Percentiles rank a stretch among this genome's conserved stretches.
phyloP scores from a whole-genome alignment of 2,113 vertebrate species.

The Zapus hudsonius region DNA sequence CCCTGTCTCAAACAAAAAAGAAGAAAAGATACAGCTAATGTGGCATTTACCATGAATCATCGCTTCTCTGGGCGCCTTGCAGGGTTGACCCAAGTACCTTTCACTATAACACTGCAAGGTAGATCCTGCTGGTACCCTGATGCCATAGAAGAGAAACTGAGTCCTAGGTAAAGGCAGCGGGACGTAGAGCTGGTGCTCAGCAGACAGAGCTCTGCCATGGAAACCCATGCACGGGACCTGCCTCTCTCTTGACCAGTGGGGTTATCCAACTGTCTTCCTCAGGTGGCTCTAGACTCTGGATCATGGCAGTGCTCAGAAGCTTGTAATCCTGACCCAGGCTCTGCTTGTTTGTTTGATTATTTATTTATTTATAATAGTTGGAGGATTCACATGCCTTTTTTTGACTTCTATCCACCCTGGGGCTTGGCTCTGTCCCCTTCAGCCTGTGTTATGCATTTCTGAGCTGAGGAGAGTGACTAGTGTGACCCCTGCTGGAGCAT shows the following conservation, averaged over 20 bases:
- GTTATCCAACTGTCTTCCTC: no score
- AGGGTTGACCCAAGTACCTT: not conserved
- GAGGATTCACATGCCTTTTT: not conserved
- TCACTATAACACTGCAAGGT: not conserved
- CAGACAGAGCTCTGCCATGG: no score
- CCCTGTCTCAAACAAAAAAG: not conserved
- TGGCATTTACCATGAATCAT: accelerated
- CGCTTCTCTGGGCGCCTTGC: not conserved
- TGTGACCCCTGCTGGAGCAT: not conserved
- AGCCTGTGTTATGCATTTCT: no score
- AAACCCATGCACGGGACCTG: accelerated
- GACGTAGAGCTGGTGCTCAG: no score
- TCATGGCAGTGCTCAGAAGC: no score
- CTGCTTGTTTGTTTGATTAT: no score
- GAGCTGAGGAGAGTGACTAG: not conserved
- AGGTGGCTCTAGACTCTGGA: no score
- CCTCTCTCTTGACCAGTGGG: not conserved
- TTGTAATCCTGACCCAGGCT: not conserved
- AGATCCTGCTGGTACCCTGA: accelerated
- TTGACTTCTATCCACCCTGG: not conserved
- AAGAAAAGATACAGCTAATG: not conserved
- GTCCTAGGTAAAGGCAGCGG: not conserved
- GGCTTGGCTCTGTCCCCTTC: not conserved
- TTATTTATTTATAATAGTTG: not conserved
- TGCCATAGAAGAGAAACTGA: not conserved